Evolutionary conservation across 2,113 vertebrate species (phyloP), one percentile per base, ranked within the genome.

Genomic region (Hirundichthys speculiger): DNA sequence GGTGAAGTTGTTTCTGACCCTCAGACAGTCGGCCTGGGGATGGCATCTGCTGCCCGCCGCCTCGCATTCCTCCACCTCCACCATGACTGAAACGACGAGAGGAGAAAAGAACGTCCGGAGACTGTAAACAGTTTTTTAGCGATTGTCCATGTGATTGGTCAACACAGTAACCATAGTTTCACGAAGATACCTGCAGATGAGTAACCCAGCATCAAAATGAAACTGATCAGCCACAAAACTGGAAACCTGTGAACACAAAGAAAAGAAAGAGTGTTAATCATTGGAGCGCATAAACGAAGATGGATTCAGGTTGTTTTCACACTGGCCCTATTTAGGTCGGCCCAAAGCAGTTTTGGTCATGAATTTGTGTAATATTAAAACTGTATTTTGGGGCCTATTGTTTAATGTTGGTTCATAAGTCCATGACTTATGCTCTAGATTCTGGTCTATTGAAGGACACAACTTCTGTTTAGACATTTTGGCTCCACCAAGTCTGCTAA

Each of bases 21-120:
- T 88, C 41, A 90, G 53, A 73, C 94, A 94, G 0, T 93, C 84
- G 0, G 93, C 91, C 1, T 89, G 22, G 30, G 57, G 20, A 56
- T 92, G 81, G 65, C 94, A 94, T 22, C 43, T 63, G 16, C 24
- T 77, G 24, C 92, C 93, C 19, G 58, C 80, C 0, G 57, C 70
- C 38, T 69, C 62, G 5, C 94, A 94, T 20, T 91, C 69, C 25
- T 10, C 80, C 20, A 42, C 77, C 49, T 86, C 86, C 14, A 66
- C 82, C 77, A 67, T 79, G 84, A 65, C 84, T 91, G 75, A 43
- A 46, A 57, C 38, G 6, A 58, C 3, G 12, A 6, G 14, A 5
- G 75, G 9, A 65, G 13, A 25, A 25, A 3, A 59, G 3, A 18
- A 27, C 11, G 30, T 34, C 11, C 30, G 11, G 27, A 27, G 30